Conservation (phyloP, 2,113 vertebrate species). For the Camelus bactrianus region DNA sequence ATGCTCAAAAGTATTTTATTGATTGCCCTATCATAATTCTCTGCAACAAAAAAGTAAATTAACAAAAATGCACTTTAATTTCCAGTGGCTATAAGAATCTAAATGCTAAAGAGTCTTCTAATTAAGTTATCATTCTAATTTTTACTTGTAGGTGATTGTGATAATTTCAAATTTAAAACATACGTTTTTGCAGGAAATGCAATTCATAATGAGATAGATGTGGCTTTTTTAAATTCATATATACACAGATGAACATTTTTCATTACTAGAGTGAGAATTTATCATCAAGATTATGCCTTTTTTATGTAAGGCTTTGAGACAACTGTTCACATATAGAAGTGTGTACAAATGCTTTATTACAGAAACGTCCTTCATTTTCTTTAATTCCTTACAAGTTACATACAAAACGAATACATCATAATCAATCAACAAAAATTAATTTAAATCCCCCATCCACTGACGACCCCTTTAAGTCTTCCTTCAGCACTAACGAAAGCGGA, state of each 20-base stretch:
- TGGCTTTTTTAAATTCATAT: conserved; percentile 37
- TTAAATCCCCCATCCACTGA: neutral
- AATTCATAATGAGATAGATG: conserved; percentile 58
- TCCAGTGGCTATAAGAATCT: neutral
- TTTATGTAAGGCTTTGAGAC: neutral
- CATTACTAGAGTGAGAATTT: conserved; percentile 6
- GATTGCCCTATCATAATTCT: neutral
- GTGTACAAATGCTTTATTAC: neutral
- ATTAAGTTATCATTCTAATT: neutral
- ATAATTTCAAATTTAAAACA: conserved; percentile 42
- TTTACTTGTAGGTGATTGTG: conserved; percentile 47
- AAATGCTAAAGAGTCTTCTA: neutral
- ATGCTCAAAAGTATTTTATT: conserved; percentile 25
- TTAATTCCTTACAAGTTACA: conserved; percentile 5
- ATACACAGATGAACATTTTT: conserved; percentile 27
- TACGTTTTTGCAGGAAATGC: conserved; percentile 10
- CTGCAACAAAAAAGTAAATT: conserved; percentile 32
- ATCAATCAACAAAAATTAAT: neutral
- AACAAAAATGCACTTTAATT: conserved; percentile 39
- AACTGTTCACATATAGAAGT: neutral
- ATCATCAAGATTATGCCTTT: neutral
- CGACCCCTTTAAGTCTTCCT: neutral
- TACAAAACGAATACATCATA: neutral
- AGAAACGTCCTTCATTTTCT: neutral
- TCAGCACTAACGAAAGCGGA: neutral